Evolutionary conservation across 2,888 invertebrate species (phyloP).

Genomic region (Pinctada fucata): DNA sequence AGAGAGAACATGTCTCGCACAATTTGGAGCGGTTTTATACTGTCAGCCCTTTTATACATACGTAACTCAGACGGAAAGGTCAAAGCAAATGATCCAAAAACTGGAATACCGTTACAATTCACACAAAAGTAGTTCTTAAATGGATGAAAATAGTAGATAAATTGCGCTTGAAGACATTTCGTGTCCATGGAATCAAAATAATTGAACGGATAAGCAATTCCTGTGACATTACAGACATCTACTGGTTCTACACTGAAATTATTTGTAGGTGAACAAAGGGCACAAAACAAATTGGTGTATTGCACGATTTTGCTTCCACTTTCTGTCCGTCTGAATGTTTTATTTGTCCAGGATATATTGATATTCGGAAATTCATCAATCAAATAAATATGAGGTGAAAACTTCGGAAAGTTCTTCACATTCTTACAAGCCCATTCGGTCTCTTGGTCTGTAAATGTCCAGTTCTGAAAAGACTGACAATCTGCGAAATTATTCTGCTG

Average conservation of each 20-base stretch:
- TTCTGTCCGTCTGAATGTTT: no score
- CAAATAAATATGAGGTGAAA: no score
- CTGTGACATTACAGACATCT: background rate
- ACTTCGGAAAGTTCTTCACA: background rate
- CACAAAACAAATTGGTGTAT: slow-evolving; percentile 2
- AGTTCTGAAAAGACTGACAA: background rate
- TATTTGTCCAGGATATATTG: no score
- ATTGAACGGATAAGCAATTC: no score
- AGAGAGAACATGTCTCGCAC: no score
- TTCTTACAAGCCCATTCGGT: background rate
- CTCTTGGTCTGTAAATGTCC: background rate
- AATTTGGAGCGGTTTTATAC: no score
- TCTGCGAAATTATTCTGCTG: background rate
- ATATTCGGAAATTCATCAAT: no score
- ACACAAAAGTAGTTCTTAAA: background rate
- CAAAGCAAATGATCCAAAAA: no score
- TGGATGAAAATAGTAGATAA: background rate
- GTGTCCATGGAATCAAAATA: background rate
- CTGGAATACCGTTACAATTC: background rate
- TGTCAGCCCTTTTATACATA: no score
- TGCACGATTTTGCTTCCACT: background rate
- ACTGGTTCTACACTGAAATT: background rate
- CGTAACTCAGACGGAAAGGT: no score
- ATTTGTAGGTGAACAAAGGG: background rate
- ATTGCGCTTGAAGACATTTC: background rate